Conservation (phyloP, 2,888 invertebrate genomes). For the Nephrocerus scutellatus region DNA sequence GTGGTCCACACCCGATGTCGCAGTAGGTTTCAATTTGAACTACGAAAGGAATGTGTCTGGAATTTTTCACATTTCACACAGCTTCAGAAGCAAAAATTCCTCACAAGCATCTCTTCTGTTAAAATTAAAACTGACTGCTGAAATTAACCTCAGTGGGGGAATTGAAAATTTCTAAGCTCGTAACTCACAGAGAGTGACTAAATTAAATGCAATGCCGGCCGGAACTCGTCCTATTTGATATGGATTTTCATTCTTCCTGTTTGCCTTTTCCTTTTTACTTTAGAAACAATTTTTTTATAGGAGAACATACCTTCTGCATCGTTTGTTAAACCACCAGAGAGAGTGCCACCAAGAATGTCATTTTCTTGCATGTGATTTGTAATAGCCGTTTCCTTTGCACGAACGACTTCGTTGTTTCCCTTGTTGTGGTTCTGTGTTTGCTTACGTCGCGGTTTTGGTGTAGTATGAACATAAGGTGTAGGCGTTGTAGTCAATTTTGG, state of each 20-base stretch:
- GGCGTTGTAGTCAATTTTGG: conserved; percentile 46
- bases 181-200: conserved; percentile 2
- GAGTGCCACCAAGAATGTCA: conserved; percentile 30
- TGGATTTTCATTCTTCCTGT: conserved; percentile 27
- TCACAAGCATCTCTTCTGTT: conserved; percentile 13
- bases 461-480: conserved; percentile 40
- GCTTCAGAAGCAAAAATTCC: not conserved
- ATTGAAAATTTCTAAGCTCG: conserved; percentile 11
- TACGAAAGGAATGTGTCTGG: conserved; percentile 1
- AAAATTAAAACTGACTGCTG: conserved; percentile 36
- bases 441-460: conserved; percentile 42
- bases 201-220: conserved; percentile 2
- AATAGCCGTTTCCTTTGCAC: conserved; percentile 44
- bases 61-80: conserved; percentile 1
- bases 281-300: conserved; percentile 36
- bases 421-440: conserved; percentile 39
- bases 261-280: conserved; percentile 22
- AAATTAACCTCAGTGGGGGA: conserved; percentile 33
- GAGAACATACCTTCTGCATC: conserved; percentile 44
- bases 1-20: too few relatives aligned
- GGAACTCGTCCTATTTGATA: too few relatives aligned
- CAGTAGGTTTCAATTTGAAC: conserved; percentile 1
- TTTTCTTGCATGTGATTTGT: conserved; percentile 45
- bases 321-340: conserved; percentile 38
- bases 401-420: conserved; percentile 46